phyloP scores from a whole-genome alignment of 1,140 invertebrate genomes.

The Colletes latitarsis region DNA sequence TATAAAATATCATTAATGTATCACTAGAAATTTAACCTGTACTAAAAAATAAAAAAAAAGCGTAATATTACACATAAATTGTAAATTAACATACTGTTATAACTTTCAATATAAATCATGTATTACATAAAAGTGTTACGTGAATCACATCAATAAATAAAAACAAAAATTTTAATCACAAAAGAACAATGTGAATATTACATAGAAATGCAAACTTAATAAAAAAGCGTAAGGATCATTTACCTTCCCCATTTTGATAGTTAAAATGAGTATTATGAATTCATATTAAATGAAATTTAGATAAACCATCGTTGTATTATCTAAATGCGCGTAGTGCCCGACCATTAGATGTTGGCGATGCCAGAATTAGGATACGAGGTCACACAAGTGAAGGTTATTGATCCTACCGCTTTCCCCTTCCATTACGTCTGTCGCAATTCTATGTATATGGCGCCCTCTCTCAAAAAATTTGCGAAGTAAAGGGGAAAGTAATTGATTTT shows the following conservation, averaged over 20 bases:
- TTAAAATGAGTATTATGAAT: slow-evolving; percentile 2
- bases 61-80: neutral
- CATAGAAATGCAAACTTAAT: neutral
- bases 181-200: neutral
- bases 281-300: slow-evolving; percentile 14
- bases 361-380: slow-evolving; percentile 57
- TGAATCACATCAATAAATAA: neutral
- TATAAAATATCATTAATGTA: no score
- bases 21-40: neutral
- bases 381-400: slow-evolving; percentile 61
- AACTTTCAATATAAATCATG: neutral
- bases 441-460: slow-evolving; percentile 58
- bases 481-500: slow-evolving; percentile 18
- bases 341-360: slow-evolving; percentile 6
- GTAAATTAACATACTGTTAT: neutral
- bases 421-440: slow-evolving; percentile 13
- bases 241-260: slow-evolving; percentile 37
- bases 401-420: slow-evolving; percentile 35
- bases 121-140: neutral
- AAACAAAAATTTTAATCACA: neutral
- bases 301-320: slow-evolving; percentile 1
- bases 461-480: slow-evolving; percentile 46
- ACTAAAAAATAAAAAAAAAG: neutral
- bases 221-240: slow-evolving; percentile 31
- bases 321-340: neutral